Evolutionary conservation across 2,113 vertebrate species (phyloP).

Genomic region (Elgaria multicarinata): DNA sequence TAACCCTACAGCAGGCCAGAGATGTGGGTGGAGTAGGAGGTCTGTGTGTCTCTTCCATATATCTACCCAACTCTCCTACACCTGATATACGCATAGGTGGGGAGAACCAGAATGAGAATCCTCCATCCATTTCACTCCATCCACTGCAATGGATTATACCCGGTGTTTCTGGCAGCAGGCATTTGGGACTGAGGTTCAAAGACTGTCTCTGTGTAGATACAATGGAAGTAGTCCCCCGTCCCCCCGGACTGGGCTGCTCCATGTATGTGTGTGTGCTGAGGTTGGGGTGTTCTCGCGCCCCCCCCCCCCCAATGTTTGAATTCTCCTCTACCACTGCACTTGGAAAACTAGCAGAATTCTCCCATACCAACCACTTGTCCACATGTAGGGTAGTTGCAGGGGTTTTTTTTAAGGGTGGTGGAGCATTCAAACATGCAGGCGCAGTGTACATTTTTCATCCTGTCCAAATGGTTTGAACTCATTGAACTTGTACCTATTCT

Average conservation of each 20-base stretch:
- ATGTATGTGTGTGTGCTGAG: neutral
- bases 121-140: neutral
- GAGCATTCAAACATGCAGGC: neutral
- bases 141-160: neutral
- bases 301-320: too few species aligned
- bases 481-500: neutral
- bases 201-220: neutral
- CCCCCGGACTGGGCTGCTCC: neutral
- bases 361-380: too few species aligned
- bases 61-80: too few species aligned
- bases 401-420: neutral
- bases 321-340: neutral
- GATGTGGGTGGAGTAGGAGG: neutral
- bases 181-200: neutral
- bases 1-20: too few species aligned
- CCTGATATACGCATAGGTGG: neutral
- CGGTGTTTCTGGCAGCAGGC: neutral
- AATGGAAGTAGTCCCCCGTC: too few species aligned
- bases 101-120: neutral
- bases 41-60: neutral
- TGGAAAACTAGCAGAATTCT: neutral
- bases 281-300: too few species aligned
- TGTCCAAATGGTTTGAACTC: neutral
- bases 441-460: neutral
- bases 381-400: neutral